Percentiles rank a stretch among this genome's conserved stretches.
Conservation (phyloP, 2,888 invertebrate species). For the Ochropacha duplaris region DNA sequence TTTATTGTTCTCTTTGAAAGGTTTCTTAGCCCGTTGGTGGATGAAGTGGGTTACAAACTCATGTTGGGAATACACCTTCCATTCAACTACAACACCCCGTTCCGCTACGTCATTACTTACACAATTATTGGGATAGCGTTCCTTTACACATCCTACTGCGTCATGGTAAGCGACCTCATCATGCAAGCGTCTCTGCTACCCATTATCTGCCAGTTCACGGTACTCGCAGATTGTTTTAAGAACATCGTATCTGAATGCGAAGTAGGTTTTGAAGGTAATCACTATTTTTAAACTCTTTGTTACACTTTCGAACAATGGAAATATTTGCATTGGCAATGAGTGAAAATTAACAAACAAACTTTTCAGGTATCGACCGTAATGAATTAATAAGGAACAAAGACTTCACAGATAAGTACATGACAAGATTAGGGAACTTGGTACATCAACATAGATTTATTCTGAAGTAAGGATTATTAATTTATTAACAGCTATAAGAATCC, state of each 20-base stretch:
- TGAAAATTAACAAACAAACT: background rate
- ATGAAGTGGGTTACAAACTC: conserved; percentile 62
- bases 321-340: background rate
- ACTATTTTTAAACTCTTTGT: conserved; percentile 8
- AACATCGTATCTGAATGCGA: conserved; percentile 55
- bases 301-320: conserved; percentile 4
- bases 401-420: conserved; percentile 44
- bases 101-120: conserved; percentile 46
- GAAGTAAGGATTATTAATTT: conserved; percentile 41
- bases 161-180: conserved; percentile 60
- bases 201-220: conserved; percentile 57
- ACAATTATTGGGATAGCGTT: conserved; percentile 42
- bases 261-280: conserved; percentile 35
- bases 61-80: conserved; percentile 52
- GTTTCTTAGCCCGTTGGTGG: conserved; percentile 58
- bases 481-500: conserved; percentile 4
- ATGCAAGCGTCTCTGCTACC: conserved; percentile 62
- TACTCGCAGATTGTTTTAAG: conserved; percentile 61
- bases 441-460: conserved; percentile 60
- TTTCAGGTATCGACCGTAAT: conserved; percentile 18
- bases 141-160: conserved; percentile 49
- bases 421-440: conserved; percentile 53
- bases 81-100: conserved; percentile 38
- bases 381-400: conserved; percentile 33
- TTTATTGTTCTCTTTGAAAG: conserved; percentile 34